These are phyloP conservation scores for Hypselothyrea guttata DNA, from an alignment of 2,888 invertebrate genomes.

Conservation along the genomic window DNA sequence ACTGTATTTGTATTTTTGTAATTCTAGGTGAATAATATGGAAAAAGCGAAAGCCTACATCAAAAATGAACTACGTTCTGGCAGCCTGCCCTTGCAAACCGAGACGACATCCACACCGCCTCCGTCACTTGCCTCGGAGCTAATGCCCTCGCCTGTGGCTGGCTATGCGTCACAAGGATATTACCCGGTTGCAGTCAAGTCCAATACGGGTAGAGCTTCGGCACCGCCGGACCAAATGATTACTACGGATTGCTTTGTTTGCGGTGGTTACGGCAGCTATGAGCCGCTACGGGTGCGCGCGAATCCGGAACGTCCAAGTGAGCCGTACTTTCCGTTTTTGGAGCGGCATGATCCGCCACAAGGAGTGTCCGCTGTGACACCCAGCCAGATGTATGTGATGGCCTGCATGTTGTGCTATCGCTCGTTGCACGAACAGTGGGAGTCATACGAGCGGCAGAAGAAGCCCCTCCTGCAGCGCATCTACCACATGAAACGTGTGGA, in stretches of 20 bases:
- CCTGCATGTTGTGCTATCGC: conserved; percentile 93
- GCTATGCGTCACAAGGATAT: conserved; percentile 51
- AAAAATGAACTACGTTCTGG: conserved; percentile 87
- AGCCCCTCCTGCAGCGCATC: conserved; percentile 92
- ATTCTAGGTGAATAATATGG: conserved; percentile 82
- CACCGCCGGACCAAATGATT: conserved; percentile 64
- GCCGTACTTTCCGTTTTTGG: conserved; percentile 95
- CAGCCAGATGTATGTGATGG: conserved; percentile 85
- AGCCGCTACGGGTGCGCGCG: conserved; percentile 86
- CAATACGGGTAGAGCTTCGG: conserved; percentile 56
- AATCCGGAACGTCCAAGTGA: conserved; percentile 87
- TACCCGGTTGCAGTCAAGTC: conserved; percentile 38
- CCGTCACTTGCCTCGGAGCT: conserved; percentile 38
- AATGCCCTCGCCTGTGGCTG: conserved; percentile 57
- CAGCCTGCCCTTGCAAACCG: conserved; percentile 54
- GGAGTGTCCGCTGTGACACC: conserved; percentile 84
- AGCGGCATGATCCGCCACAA: conserved; percentile 92
- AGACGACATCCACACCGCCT: conserved; percentile 51
- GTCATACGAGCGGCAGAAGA: conserved; percentile 91
- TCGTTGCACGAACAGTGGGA: conserved; percentile 96
- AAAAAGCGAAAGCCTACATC: conserved; percentile 88
- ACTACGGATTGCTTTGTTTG: conserved; percentile 87
- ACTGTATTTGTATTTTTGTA: too few relatives aligned
- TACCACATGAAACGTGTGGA: conserved; percentile 97
- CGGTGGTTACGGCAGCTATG: conserved; percentile 87